Evolutionary conservation across 1,140 invertebrate species (phyloP).

Genomic region (Tetraneura akinire): DNA sequence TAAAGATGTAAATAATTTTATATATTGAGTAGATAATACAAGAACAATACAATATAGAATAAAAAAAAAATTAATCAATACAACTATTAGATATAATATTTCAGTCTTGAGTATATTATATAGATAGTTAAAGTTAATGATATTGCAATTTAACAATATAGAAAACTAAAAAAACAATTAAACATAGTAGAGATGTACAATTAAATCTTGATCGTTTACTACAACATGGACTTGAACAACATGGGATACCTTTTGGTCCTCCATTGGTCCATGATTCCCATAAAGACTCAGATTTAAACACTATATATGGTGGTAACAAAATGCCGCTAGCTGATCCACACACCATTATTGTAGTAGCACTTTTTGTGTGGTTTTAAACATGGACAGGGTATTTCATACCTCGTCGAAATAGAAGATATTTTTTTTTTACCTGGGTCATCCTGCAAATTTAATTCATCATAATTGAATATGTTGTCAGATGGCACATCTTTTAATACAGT

Average conservation of each 20-base stretch:
- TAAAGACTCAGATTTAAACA: neutral
- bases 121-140: too few relatives aligned
- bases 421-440: neutral
- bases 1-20: too few relatives aligned
- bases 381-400: neutral
- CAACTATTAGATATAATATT: too few relatives aligned
- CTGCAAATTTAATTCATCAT: neutral
- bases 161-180: too few relatives aligned
- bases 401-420: neutral
- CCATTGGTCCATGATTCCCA: conserved; percentile 1
- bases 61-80: too few relatives aligned
- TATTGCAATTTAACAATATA: too few relatives aligned
- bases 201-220: too few relatives aligned
- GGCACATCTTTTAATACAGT: neutral
- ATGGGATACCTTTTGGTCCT: neutral
- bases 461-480: neutral
- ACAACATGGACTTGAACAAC: too few relatives aligned
- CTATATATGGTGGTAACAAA: neutral
- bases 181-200: too few relatives aligned
- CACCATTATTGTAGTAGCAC: neutral
- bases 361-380: neutral
- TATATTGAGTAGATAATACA: too few relatives aligned
- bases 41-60: too few relatives aligned
- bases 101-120: too few relatives aligned
- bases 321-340: neutral